These are phyloP conservation scores for Nipponacmea schrenckii DNA, from an alignment of 2,888 invertebrate genomes.

Conservation along the genomic window DNA sequence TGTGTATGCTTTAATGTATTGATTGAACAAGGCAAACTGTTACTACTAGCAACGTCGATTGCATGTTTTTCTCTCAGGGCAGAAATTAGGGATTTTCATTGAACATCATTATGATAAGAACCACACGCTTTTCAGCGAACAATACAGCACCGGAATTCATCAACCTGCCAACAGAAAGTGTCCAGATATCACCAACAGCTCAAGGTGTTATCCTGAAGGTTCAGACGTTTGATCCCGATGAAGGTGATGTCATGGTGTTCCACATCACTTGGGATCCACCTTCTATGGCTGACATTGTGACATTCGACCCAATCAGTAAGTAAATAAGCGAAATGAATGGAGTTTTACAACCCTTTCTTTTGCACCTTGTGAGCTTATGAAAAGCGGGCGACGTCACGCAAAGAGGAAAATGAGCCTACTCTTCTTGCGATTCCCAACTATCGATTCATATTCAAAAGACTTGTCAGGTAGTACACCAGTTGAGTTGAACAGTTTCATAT, in stretches of 20 bases:
- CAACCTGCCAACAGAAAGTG: neutral
- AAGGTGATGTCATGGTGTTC: neutral
- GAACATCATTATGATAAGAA: neutral
- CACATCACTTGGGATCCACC: neutral
- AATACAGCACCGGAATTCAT: neutral
- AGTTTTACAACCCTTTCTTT: no score
- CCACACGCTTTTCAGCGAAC: neutral
- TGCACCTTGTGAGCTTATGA: no score
- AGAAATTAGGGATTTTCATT: no score
- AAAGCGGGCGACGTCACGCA: no score
- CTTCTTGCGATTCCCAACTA: no score
- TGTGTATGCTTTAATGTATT: no score
- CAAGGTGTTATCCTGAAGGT: neutral
- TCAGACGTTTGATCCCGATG: neutral
- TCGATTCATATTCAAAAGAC: no score
- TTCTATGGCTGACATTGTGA: neutral
- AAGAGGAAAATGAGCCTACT: no score
- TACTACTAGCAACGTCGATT: neutral
- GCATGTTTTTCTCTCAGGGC: neutral
- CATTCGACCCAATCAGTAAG: neutral
- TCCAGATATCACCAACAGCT: neutral
- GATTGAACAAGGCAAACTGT: no score
- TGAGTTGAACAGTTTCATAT: no score
- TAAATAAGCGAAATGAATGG: no score
- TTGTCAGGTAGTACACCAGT: no score